A percentile compares a stretch with the other conserved stretches of the same genome.
phyloP scores from a whole-genome alignment of 2,113 vertebrate species.

The Panthera uncia region DNA sequence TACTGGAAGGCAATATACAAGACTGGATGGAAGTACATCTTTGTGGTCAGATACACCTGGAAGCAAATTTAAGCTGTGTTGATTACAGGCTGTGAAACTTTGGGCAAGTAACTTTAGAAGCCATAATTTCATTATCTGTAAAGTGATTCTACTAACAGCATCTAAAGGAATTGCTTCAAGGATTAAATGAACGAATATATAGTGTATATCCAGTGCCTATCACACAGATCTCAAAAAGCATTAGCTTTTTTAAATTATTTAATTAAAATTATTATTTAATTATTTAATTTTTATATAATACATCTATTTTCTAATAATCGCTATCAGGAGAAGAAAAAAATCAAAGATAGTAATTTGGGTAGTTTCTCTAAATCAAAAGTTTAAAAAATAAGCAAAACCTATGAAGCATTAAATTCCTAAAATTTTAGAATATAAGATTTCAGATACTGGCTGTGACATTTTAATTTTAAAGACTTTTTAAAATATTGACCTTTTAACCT shows the following conservation, averaged over 20 bases:
- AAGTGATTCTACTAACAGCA: background rate
- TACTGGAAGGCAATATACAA: background rate
- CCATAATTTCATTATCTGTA: background rate
- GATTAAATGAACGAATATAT: background rate
- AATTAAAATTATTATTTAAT: background rate
- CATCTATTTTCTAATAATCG: background rate
- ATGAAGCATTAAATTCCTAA: background rate
- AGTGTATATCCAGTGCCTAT: background rate
- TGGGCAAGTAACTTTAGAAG: background rate
- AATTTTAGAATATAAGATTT: background rate
- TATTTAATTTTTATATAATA: background rate
- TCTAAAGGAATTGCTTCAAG: background rate
- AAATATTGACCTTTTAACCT: background rate
- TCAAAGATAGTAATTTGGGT: background rate
- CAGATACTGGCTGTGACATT: background rate
- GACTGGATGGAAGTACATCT: background rate
- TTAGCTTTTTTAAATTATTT: background rate
- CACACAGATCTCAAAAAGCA: background rate
- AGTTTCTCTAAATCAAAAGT: background rate
- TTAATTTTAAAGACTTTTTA: background rate
- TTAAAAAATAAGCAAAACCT: background rate
- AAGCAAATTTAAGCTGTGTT: background rate
- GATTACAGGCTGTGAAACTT: background rate
- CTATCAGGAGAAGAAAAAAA: background rate
- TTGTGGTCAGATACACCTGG: background rate